A percentile compares a stretch with the other conserved stretches of the same genome.
Evolutionary conservation across 2,113 vertebrate species (phyloP).

Genomic region (Excalfactoria chinensis): DNA sequence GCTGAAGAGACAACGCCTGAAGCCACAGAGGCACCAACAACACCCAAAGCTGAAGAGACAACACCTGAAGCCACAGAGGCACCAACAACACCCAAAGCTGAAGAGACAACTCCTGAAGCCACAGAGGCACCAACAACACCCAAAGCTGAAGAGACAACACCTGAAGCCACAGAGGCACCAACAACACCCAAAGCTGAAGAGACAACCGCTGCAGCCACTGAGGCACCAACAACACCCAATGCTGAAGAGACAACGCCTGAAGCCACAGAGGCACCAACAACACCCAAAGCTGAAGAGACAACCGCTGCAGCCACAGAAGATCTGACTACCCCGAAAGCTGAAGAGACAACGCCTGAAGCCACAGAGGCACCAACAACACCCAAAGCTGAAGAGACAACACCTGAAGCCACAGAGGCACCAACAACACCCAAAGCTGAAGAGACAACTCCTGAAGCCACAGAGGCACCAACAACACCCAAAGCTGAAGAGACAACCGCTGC

Average conservation of each 20-base stretch:
- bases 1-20: too few species aligned
- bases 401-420: neutral
- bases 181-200: neutral
- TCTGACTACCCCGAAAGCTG: neutral
- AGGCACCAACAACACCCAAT: neutral
- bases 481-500: neutral
- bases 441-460: neutral
- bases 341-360: neutral
- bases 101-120: neutral
- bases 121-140: neutral
- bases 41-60: rapidly evolving
- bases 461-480: neutral
- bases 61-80: neutral
- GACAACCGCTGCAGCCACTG: neutral
- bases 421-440: neutral
- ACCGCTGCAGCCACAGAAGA: slow-evolving; percentile 14
- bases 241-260: neutral
- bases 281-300: neutral
- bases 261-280: neutral
- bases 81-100: rapidly evolving
- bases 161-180: too few species aligned
- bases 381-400: neutral
- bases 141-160: neutral
- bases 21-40: neutral
- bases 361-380: neutral